Evolutionary conservation across 2,113 vertebrate species (phyloP).

Genomic region (Puntigrus tetrazona): DNA sequence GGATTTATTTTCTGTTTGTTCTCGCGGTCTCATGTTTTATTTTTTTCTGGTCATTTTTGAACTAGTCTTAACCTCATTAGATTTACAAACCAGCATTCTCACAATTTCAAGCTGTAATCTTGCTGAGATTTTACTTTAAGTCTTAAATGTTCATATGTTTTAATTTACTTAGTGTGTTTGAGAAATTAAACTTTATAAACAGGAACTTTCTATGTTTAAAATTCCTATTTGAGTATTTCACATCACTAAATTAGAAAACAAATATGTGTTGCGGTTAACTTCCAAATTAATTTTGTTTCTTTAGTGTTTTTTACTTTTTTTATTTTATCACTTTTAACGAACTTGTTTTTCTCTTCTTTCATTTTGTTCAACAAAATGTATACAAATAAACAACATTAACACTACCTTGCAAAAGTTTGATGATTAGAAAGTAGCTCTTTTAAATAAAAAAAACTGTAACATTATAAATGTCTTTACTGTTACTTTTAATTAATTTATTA

Average conservation of each 20-base stretch:
- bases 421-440: background rate
- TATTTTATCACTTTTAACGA: background rate
- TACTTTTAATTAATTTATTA: background rate
- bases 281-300: background rate
- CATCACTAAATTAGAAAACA: background rate
- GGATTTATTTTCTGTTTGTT: constrained; percentile 39
- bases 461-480: background rate
- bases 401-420: background rate
- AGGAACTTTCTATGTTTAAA: background rate
- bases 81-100: background rate
- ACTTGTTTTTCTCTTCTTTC: background rate
- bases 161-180: background rate
- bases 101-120: background rate
- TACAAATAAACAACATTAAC: background rate
- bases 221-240: background rate
- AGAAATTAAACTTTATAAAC: background rate
- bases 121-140: background rate
- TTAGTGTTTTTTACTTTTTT: background rate
- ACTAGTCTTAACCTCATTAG: background rate
- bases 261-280: background rate
- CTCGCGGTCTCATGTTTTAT: background rate
- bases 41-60: background rate
- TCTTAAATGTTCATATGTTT: background rate
- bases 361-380: background rate
- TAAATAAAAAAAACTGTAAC: background rate